Conservation (phyloP, 2,113 vertebrate species). For the Felis chaus region DNA sequence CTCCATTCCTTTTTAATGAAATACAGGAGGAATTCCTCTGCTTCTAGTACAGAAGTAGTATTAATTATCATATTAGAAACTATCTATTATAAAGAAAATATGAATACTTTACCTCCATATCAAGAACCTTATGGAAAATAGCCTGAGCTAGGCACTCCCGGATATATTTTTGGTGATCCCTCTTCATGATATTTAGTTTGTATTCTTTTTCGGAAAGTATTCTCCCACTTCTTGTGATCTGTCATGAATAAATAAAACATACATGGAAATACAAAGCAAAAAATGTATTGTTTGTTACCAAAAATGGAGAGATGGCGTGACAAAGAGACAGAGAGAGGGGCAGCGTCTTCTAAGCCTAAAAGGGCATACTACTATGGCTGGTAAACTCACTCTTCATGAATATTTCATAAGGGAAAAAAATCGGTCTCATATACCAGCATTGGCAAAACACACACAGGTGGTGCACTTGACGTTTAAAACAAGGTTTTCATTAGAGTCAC, state of each 20-base stretch:
- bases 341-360: neutral
- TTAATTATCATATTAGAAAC: neutral
- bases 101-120: conserved; percentile 89
- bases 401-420: conserved; percentile 52
- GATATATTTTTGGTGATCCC: conserved; percentile 88
- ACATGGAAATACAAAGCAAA: neutral
- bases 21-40: neutral
- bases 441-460: conserved; percentile 56
- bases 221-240: conserved; percentile 94
- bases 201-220: conserved; percentile 96
- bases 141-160: conserved; percentile 91
- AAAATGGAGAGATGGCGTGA: neutral
- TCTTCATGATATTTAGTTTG: conserved; percentile 87
- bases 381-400: conserved; percentile 38
- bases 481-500: conserved; percentile 57
- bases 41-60: neutral
- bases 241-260: conserved; percentile 37
- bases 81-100: neutral
- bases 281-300: neutral
- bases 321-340: neutral
- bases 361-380: neutral
- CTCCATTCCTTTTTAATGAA: conserved; percentile 41
- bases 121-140: conserved; percentile 92
- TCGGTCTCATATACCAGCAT: neutral
- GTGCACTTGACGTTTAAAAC: conserved; percentile 37